phyloP scores from a whole-genome alignment of 1,140 invertebrate species.

The Asbolus verrucosus region DNA sequence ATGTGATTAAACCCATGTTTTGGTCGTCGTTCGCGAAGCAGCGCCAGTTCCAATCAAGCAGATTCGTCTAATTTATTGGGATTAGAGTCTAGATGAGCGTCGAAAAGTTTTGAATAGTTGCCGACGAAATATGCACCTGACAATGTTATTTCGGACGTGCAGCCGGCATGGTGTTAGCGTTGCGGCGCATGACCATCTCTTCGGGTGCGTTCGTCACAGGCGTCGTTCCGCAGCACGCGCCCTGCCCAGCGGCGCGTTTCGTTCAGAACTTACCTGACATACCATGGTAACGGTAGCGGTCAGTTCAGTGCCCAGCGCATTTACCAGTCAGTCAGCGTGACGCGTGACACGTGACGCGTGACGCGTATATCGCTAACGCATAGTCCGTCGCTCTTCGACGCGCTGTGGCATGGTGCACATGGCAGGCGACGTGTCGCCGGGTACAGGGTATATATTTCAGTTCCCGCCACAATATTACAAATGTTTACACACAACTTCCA shows the following conservation, averaged over 20 bases:
- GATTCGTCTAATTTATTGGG: no score
- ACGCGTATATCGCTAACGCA: neutral
- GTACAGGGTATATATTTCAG: constrained; percentile 2
- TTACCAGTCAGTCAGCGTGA: neutral
- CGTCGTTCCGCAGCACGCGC: neutral
- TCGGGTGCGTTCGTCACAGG: neutral
- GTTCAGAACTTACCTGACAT: constrained; percentile 3
- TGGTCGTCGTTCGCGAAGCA: no score
- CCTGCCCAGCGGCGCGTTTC: constrained; percentile 3
- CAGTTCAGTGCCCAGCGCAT: constrained; percentile 19
- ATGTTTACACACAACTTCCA: constrained; percentile 11
- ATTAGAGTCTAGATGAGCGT: no score
- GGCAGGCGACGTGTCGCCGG: constrained; percentile 33
- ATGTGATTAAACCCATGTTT: no score
- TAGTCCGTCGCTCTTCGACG: neutral
- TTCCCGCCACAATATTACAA: neutral
- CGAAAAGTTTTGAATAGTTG: neutral
- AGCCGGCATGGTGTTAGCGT: neutral
- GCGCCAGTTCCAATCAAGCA: no score
- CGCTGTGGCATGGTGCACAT: constrained; percentile 20
- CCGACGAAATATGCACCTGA: no score
- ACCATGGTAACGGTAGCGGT: constrained; percentile 5
- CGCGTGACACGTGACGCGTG: neutral
- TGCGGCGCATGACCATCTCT: neutral
- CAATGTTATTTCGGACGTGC: neutral